Conservation (phyloP, 2,888 invertebrate genomes). For the Aelia acuminata region DNA sequence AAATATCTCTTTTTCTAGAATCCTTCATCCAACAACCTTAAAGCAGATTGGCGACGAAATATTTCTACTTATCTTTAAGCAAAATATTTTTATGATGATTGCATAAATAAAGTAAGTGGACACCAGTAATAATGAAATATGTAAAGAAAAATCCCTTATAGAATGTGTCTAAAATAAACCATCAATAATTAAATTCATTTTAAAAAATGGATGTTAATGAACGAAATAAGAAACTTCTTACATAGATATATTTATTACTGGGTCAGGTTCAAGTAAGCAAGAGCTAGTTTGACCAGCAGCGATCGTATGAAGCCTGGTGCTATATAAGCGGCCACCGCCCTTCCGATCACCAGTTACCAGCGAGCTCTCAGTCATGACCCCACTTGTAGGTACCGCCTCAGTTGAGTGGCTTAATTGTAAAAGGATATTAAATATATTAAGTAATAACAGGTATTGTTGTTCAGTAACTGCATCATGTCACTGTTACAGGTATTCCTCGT, state of each 20-base stretch:
- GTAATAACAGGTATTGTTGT: not conserved
- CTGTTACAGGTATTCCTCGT: not conserved
- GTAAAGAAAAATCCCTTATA: too few species aligned
- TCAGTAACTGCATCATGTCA: not conserved
- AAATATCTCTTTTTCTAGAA: too few species aligned
- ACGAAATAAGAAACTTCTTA: not conserved
- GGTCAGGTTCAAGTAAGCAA: constrained; percentile 38
- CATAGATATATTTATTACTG: constrained; percentile 23
- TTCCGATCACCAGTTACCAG: not conserved
- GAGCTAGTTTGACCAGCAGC: constrained; percentile 28
- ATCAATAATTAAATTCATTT: not conserved
- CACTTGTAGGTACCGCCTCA: not conserved
- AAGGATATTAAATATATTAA: not conserved
- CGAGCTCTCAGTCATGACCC: not conserved
- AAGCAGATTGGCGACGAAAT: too few species aligned
- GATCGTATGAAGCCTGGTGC: not conserved
- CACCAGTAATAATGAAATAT: not conserved
- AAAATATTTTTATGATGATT: too few species aligned
- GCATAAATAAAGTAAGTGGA: not conserved
- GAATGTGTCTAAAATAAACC: not conserved
- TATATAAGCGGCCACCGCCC: constrained; percentile 31
- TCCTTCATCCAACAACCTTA: too few species aligned
- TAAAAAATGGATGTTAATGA: not conserved
- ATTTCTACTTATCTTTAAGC: too few species aligned
- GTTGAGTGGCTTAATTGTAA: not conserved